A percentile compares a stretch with the other conserved stretches of the same genome.
These are phyloP conservation scores for Campaea margaritaria DNA, from an alignment of 2,888 invertebrate species.

Conservation along the genomic window DNA sequence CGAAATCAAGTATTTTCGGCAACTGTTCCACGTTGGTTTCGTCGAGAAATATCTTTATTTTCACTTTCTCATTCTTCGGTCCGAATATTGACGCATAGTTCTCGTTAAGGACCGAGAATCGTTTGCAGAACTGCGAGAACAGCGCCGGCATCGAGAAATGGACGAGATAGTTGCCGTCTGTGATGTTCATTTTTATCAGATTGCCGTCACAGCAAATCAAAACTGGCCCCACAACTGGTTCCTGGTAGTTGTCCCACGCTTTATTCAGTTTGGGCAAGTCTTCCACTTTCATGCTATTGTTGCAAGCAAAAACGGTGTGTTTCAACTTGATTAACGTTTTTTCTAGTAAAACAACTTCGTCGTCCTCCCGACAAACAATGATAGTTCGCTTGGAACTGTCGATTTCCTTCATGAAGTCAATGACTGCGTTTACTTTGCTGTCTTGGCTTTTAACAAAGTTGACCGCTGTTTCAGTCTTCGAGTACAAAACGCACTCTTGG, in stretches of 20 bases:
- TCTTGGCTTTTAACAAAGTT: constrained; percentile 64
- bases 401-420: constrained; percentile 78
- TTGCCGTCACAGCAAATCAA: constrained; percentile 89
- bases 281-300: constrained; percentile 69
- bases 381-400: constrained; percentile 82
- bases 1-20: constrained; percentile 86
- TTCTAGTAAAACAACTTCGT: constrained; percentile 80
- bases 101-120: constrained; percentile 88
- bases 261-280: constrained; percentile 69
- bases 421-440: constrained; percentile 72
- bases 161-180: constrained; percentile 87
- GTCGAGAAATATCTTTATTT: constrained; percentile 85
- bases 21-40: constrained; percentile 85
- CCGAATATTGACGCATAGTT: constrained; percentile 82
- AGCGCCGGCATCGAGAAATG: constrained; percentile 89
- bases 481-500: constrained; percentile 91
- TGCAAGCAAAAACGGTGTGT: constrained; percentile 60
- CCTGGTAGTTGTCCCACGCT: constrained; percentile 68
- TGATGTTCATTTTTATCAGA: constrained; percentile 86
- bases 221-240: constrained; percentile 75
- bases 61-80: constrained; percentile 53
- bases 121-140: constrained; percentile 88
- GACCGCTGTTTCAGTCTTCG: constrained; percentile 75
- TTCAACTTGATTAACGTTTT: constrained; percentile 53
- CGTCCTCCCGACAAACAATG: constrained; percentile 85